Percentiles rank a stretch among this genome's conserved stretches.
These are phyloP conservation scores for Perca schrenkii DNA, from an alignment of 2,113 vertebrate genomes.

Conservation along the genomic window DNA sequence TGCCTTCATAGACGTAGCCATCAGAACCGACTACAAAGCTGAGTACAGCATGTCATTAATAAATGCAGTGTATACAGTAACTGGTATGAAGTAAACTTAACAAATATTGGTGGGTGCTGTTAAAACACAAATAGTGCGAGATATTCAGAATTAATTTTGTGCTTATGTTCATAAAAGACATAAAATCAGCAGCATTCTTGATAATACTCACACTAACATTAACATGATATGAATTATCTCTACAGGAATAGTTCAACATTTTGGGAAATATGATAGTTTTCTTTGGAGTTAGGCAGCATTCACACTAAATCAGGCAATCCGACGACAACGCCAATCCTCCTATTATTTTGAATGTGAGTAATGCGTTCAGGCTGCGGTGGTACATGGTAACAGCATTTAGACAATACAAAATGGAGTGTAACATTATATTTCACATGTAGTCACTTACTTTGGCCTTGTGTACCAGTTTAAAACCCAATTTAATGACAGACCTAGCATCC, in stretches of 20 bases:
- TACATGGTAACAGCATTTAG: no score
- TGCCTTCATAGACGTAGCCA: constrained; percentile 92
- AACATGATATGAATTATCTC: background rate
- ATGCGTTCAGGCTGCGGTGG: no score
- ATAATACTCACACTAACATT: background rate
- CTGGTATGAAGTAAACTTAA: background rate
- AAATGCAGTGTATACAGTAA: background rate
- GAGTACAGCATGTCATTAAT: background rate
- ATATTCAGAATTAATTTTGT: background rate
- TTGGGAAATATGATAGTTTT: background rate
- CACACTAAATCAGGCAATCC: no score
- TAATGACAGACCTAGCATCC: no score
- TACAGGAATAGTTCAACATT: background rate
- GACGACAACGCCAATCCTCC: no score
- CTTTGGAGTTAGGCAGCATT: background rate
- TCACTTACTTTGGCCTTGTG: no score
- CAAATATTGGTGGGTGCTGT: background rate
- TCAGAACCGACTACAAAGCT: constrained; percentile 94
- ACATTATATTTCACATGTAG: no score
- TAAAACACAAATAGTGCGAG: no score
- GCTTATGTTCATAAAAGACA: background rate
- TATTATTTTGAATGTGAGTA: no score
- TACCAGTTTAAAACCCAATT: no score
- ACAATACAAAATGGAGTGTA: no score
- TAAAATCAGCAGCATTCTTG: background rate